A percentile compares a stretch with the other conserved stretches of the same genome.
Evolutionary conservation across 2,888 invertebrate genomes (phyloP).

Genomic region (Cyclophora punctaria): DNA sequence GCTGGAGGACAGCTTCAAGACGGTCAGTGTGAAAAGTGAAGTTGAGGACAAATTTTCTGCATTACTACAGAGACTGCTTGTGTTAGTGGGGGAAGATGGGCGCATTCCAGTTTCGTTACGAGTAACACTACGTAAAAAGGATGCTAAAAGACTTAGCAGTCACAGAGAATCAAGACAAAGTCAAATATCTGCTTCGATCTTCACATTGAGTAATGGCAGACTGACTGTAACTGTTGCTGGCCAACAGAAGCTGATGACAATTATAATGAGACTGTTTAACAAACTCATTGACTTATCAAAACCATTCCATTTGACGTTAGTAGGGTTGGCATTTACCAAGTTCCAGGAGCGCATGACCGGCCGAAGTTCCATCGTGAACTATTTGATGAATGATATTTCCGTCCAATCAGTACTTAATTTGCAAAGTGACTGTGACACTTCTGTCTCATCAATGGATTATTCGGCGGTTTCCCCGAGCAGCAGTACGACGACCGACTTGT

Average conservation of each 20-base stretch:
- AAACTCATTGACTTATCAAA: conserved; percentile 81
- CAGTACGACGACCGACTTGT: conserved; percentile 75
- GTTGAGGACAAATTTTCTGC: conserved; percentile 82
- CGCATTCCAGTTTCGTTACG: conserved; percentile 84
- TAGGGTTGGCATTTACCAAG: conserved; percentile 88
- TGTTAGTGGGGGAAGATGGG: conserved; percentile 84
- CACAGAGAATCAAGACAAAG: conserved; percentile 85
- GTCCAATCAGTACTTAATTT: conserved; percentile 84
- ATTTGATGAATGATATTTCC: conserved; percentile 84
- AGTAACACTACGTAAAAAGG: conserved; percentile 83
- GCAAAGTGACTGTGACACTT: conserved; percentile 72
- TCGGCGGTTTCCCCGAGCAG: conserved; percentile 64
- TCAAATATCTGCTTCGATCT: conserved; percentile 80
- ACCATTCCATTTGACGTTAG: conserved; percentile 85
- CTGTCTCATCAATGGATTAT: conserved; percentile 64
- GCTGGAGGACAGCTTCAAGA: conserved; percentile 85
- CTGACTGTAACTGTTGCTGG: conserved; percentile 69
- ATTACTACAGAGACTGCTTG: conserved; percentile 80
- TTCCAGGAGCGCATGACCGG: conserved; percentile 83
- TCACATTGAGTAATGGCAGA: conserved; percentile 67
- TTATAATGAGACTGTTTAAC: conserved; percentile 84
- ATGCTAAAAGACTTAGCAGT: conserved; percentile 78
- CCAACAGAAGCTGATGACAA: conserved; percentile 78
- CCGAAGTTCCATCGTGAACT: conserved; percentile 82
- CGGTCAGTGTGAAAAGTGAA: conserved; percentile 82